Base-by-base conservation (phyloP, 2,888 invertebrate species). In the Plagodis pulveraria region DNA sequence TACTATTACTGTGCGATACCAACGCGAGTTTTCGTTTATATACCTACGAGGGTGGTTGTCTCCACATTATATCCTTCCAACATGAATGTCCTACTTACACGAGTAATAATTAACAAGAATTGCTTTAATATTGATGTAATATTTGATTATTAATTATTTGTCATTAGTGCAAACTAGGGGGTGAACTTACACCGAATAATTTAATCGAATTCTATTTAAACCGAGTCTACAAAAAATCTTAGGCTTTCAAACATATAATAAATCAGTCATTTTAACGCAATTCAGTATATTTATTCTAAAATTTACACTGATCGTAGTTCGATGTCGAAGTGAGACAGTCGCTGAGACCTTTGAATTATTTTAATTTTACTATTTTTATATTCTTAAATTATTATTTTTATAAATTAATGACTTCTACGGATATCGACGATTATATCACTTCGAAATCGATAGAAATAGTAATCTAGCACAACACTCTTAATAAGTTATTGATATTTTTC, bases 381-480 rank as follows among this genome's bases (percentile, higher is more conserved):
- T 86, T 86, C 91, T 90, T 92, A 91, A 22, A 80, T 85, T 83
- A 84, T 87, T 87, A 90, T 36, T 78, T 83, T 84, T 89, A 84
- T 90, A 89, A 89, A 89, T 90, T 91, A 92, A 86, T 92, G 92
- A 92, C 92, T 92, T 81, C 88, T 89, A 89, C 87, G 68, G 81
- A 84, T 81, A 78, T 74, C 82, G 74, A 77, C 70, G 84, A 83
- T 84, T 88, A 83, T 91, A 87, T 90, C 90, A 86, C 88, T 78
- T 86, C 89, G 83, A 86, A 76, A 84, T 86, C 89, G 89, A 84
- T 80, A 76, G 81, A 84, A 78, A 84, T 89, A 86, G 81, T 86
- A 86, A 80, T 88, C 91, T 92, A 91, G 90, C 92, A 92, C 92
- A 91, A 91, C 92, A 91, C 91, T 92, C 91, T 92, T 91, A 92